Evolutionary conservation across 2,888 invertebrate species (phyloP).

Genomic region (Agrotis puta): DNA sequence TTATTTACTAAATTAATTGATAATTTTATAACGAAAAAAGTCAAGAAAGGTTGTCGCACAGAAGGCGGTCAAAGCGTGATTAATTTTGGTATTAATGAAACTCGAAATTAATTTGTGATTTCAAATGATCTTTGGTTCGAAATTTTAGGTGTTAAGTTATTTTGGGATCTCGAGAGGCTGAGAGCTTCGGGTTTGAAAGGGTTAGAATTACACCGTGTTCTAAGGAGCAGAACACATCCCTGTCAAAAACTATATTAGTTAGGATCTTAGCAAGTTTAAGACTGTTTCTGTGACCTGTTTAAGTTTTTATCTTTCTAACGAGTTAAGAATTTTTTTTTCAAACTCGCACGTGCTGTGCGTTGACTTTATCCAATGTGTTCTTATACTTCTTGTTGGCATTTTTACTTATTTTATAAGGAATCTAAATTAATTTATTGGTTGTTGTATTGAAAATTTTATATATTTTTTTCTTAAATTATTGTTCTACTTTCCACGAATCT

Average conservation of each 20-base stretch:
- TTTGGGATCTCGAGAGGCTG: constrained; percentile 83
- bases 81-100: constrained; percentile 79
- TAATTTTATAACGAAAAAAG: constrained; percentile 78
- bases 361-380: constrained; percentile 89
- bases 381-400: constrained; percentile 91
- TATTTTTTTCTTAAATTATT: constrained; percentile 88
- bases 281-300: constrained; percentile 92
- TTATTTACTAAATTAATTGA: constrained; percentile 88
- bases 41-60: constrained; percentile 69
- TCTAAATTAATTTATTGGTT: constrained; percentile 91
- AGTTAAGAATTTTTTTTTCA: constrained; percentile 83
- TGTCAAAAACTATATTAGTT: constrained; percentile 89
- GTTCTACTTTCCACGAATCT: constrained; percentile 81
- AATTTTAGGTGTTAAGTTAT: constrained; percentile 83
- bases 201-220: constrained; percentile 88
- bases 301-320: constrained; percentile 89
- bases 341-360: constrained; percentile 68
- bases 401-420: constrained; percentile 91
- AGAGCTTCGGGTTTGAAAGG: constrained; percentile 77
- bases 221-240: constrained; percentile 90
- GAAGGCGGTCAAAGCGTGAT: constrained; percentile 83
- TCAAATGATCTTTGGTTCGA: constrained; percentile 83
- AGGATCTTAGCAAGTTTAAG: constrained; percentile 91
- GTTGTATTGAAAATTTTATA: constrained; percentile 89
- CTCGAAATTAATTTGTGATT: constrained; percentile 85